Evolutionary conservation across 2,888 invertebrate genomes (phyloP), one percentile per base, ranked within the genome.

Genomic region (Osedax fenrisi): DNA sequence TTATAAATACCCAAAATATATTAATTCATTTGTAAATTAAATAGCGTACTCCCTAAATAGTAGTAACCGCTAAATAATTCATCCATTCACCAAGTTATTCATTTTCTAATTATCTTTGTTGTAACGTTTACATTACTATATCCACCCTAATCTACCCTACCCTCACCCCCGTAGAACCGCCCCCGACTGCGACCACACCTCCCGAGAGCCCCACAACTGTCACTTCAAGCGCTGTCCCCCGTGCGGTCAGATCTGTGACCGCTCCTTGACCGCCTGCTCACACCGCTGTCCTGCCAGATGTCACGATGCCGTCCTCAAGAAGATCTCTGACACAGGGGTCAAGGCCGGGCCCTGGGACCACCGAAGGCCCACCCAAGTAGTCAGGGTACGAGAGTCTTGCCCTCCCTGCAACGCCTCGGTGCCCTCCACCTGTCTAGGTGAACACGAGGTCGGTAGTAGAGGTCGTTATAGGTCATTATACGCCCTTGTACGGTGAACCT

Each of bases 121-220:
- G n/a, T n/a, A n/a, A n/a, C n/a, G n/a, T n/a, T n/a, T n/a, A n/a
- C n/a, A n/a, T n/a, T n/a, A n/a, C n/a, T n/a, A n/a, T n/a, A n/a
- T n/a, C 1, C 41, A 41, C 41, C 41, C 41, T 17, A 10, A 41
- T 10, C 41, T 17, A 41, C 41, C 10, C 41, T 17, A 10, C 41
- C 41, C 17, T 17, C 41, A 5, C 17, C 22, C 10, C 78, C 80
- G 74, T 78, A 86, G 90, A 80, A 87, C 89, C 68, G 89, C 90
- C 41, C 89, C 92, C 2, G 90, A 90, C 82, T 95, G 95, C 85
- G 91, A 93, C 79, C 95, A 95, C 83, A 82, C 86, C 2, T 86
- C 87, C 76, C 88, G 90, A 76, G 89, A 90, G 91, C 83, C 84
- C 87, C 64, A 87, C 86, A 76, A 82, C 23, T 87, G 87, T 78